A percentile compares a stretch with the other conserved stretches of the same genome.
These are phyloP conservation scores for Channallabes apus DNA, from an alignment of 2,797 vertebrate species.

Conservation along the genomic window DNA sequence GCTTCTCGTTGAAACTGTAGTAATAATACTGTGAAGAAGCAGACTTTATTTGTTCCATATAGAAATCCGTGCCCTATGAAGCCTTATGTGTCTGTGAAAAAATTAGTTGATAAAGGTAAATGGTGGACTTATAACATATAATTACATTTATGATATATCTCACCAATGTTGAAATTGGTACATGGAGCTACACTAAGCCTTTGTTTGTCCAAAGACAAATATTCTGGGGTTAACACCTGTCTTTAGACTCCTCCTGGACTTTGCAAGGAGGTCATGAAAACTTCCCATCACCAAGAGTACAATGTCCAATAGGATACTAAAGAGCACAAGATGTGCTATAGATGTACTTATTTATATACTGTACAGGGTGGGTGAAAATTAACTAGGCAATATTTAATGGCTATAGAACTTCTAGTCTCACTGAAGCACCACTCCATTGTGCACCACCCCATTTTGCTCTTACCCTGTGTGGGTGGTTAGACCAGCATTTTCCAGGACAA, in stretches of 20 bases:
- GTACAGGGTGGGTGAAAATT: too few relatives aligned
- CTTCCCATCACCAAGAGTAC: conserved; percentile 60
- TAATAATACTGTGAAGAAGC: background rate
- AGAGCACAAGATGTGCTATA: conserved; percentile 63
- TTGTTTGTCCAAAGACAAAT: conserved; percentile 56
- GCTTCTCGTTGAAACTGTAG: background rate
- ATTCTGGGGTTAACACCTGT: conserved; percentile 57
- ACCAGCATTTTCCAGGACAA: too few relatives aligned
- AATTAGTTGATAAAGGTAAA: background rate
- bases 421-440: too few relatives aligned
- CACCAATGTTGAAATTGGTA: conserved; percentile 63
- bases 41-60: background rate
- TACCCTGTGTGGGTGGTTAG: too few relatives aligned
- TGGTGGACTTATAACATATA: background rate
- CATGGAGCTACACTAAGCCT: conserved; percentile 41
- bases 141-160: conserved; percentile 53
- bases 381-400: too few relatives aligned
- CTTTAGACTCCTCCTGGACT: conserved; percentile 67
- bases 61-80: background rate
- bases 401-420: too few relatives aligned
- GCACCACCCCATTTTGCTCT: too few relatives aligned
- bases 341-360: too few relatives aligned
- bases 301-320: conserved; percentile 80
- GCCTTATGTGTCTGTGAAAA: background rate
- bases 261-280: conserved; percentile 64